Conservation (phyloP, 1,140 invertebrate species). For the Caenorhabditis brenneri region DNA sequence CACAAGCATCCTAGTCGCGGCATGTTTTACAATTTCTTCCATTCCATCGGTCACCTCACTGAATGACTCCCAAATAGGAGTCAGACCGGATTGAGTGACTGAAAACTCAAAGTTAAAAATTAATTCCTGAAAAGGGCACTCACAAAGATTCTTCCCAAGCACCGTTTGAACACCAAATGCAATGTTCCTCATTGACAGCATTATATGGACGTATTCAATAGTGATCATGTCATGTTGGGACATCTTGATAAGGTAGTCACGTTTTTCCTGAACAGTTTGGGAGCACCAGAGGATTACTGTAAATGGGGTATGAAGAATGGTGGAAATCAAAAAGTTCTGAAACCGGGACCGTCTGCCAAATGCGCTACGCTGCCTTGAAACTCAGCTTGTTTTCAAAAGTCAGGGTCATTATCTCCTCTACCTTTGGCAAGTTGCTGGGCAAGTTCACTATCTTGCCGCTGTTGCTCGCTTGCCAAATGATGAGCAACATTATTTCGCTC, state of each 20-base stretch:
- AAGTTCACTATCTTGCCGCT: too few relatives aligned
- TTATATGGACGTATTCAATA: not conserved
- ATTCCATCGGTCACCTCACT: not conserved
- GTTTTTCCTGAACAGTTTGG: not conserved
- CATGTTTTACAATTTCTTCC: not conserved
- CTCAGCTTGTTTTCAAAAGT: too few relatives aligned
- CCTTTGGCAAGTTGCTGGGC: too few relatives aligned
- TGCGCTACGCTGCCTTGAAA: too few relatives aligned
- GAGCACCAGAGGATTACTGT: conserved; percentile 5
- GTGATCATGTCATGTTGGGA: not conserved
- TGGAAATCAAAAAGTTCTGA: too few relatives aligned
- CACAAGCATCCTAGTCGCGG: not conserved
- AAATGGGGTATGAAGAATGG: too few relatives aligned
- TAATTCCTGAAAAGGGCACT: not conserved
- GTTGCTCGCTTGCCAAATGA: too few relatives aligned
- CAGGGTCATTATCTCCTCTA: too few relatives aligned
- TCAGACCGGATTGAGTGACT: not conserved
- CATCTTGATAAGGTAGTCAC: not conserved
- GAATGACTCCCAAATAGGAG: not conserved
- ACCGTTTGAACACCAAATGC: not conserved
- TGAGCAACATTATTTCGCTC: too few relatives aligned
- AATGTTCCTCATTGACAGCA: conserved; percentile 3
- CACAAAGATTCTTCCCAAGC: not conserved
- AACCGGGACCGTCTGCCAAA: too few relatives aligned
- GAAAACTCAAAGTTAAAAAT: not conserved